Evolutionary conservation across 2,797 vertebrate genomes (phyloP), one percentile per base, ranked within the genome.

Genomic region (Clarias platycephalus): DNA sequence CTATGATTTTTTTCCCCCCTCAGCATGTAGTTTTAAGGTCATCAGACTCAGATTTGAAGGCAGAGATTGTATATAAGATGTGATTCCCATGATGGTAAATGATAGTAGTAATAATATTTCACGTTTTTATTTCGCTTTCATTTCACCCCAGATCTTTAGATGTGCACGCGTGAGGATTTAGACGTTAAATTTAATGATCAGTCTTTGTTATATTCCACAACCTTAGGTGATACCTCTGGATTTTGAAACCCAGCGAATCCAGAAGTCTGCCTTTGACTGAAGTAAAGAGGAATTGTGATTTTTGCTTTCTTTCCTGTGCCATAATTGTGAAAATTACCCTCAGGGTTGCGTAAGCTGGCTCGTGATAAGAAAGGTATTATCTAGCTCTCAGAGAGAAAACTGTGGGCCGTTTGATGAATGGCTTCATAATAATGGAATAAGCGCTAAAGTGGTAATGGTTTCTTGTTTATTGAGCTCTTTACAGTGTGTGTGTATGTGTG

Each of bases 361-460:
- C 8, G 4, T 60, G 63, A 66, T 53, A 18, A 74, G 49, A 22
- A n/a, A 31, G 34, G 40, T 31, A 82, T 78, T 66, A 26, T 79
- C 58, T 44, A 0, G 15, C 34, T 12, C 77, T 64, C 34, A 1
- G 37, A 40, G 77, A 44, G 77, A 44, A 26, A 44, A 40, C 34
- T 5, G 24, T 2, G 4, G 58, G 77, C 77, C 1, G 22, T 26
- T 44, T 63, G 34, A 79, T 79, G 44, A 79, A 44, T 40, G 13
- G 22, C 75, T 78, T 78, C 75, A 62, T 78, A 40, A 78, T 62
- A 62, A 79, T 64, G 34, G 77, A 44, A 20, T 62, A 40, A 58
- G 12, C 4, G 49, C n/a, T 55, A 31, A 76, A 58, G 75, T 40
- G 37, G 15, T 79, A 44, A 28, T 78, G 57, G 20, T 62, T 60